Evolutionary conservation across 2,888 invertebrate genomes (phyloP), one percentile per base, ranked within the genome.

Genomic region (Dolichopus griseipennis): DNA sequence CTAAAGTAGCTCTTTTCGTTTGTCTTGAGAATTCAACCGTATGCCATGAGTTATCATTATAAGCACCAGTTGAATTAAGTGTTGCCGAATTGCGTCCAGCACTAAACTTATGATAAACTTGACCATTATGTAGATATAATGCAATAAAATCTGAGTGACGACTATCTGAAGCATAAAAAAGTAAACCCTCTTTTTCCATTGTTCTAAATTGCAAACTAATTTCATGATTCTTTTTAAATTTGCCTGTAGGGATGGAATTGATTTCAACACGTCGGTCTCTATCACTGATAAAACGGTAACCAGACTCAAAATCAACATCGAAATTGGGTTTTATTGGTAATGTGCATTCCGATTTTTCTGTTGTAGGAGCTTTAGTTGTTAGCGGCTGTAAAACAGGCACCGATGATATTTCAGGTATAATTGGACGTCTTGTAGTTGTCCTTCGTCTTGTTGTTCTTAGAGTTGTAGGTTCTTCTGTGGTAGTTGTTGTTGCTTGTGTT

Each of bases 41-140:
- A 77, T 95, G 95, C 95, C 95, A 95, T 66, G 85, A 80, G 0
- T 88, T 87, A 77, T 93, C 92, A 75, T 90, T 89, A 74, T 90
- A 87, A 3, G 80, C 81, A 15, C 78, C 78, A 0, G 83, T 75
- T 0, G 90, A 88, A 12, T 83, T 79, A 0, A 94, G 80, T 0
- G 83, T 75, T 0, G 85, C 87, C 0, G 85, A 83, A 8, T 87
- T 87, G 0, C 84, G 84, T 22, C 92, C 92, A 18, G 78, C 74
- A 0, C 71, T 73, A 22, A 90, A 90, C 4, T 85, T 81, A 76
- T 88, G 90, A 73, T 88, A 82, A 0, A 93, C 77, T 87, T 89
- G 77, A 61, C 93, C 95, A 66, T 90, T 85, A 71, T 85, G 84
- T 77, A 97, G 81, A 75, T 88, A 92, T 12, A 94, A 81, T 0